Evolutionary conservation across 2,113 vertebrate species (phyloP).

Genomic region (Grus americana): DNA sequence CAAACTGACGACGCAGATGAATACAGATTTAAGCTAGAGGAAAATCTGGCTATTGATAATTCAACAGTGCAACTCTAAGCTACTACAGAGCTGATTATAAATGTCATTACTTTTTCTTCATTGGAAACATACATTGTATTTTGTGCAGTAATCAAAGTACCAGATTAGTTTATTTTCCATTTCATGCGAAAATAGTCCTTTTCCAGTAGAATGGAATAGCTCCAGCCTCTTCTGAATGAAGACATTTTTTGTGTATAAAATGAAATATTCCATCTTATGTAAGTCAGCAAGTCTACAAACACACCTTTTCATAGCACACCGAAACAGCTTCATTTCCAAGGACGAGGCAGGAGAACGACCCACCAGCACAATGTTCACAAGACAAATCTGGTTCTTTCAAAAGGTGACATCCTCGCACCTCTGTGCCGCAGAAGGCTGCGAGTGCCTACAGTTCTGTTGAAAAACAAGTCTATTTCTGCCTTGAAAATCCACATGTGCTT

Average conservation of each 20-base stretch:
- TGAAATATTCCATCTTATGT: not conserved
- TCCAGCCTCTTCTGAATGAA: not conserved
- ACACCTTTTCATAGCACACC: not conserved
- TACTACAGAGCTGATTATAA: not conserved
- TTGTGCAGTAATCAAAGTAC: not conserved
- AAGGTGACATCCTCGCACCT: not conserved
- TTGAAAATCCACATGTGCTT: not conserved
- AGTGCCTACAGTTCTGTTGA: not conserved
- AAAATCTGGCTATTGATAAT: not conserved
- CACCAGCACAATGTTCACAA: not conserved
- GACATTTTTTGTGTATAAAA: not conserved
- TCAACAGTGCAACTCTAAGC: not conserved
- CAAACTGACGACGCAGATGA: rapidly evolving
- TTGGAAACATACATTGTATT: not conserved
- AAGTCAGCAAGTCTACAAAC: not conserved
- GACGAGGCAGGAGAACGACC: not conserved
- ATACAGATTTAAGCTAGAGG: not conserved
- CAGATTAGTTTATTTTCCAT: not conserved
- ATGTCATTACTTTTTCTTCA: not conserved
- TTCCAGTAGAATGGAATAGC: not conserved
- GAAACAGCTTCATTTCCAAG: not conserved
- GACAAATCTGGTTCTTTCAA: not conserved
- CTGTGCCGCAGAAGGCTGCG: not conserved
- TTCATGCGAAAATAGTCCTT: not conserved
- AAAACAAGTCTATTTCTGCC: not conserved